phyloP scores from a whole-genome alignment of 2,888 invertebrate species.

The Ormia ochracea region DNA sequence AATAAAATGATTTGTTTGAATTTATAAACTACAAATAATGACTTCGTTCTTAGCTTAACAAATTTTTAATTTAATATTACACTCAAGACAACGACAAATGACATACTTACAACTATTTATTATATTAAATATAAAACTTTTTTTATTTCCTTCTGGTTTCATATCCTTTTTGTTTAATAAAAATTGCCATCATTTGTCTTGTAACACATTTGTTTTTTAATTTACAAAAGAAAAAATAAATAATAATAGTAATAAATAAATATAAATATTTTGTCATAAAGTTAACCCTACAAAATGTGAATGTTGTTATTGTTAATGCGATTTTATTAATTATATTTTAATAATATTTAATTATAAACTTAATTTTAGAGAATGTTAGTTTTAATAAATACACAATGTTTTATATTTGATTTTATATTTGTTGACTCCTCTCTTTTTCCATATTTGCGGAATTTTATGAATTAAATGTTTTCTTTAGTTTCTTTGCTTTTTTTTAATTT shows the following conservation, averaged over 20 bases:
- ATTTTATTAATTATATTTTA: conserved; percentile 41
- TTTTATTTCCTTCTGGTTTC: not conserved
- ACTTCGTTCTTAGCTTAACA: conserved; percentile 62
- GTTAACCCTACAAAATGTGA: conserved; percentile 49
- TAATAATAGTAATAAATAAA: conserved; percentile 35
- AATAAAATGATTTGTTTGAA: conserved; percentile 43
- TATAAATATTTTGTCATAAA: conserved; percentile 33
- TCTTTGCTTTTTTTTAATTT: conserved; percentile 23
- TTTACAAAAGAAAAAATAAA: conserved; percentile 47
- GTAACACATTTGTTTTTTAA: conserved; percentile 48
- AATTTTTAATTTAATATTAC: conserved; percentile 62
- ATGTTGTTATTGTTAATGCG: conserved; percentile 46
- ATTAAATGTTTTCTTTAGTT: conserved; percentile 8
- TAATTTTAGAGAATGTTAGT: conserved; percentile 64
- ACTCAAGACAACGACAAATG: conserved; percentile 51
- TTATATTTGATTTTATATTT: conserved; percentile 60
- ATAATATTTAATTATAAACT: conserved; percentile 54
- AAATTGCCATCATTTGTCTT: conserved; percentile 26
- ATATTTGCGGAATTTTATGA: conserved; percentile 51
- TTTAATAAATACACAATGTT: conserved; percentile 58
- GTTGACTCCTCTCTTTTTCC: conserved; percentile 44
- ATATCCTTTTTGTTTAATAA: conserved; percentile 13
- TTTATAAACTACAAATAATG: conserved; percentile 62
- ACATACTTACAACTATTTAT: conserved; percentile 26
- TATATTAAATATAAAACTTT: conserved; percentile 1